These are phyloP conservation scores for Vollenhovia emeryi DNA, from an alignment of 1,140 invertebrate species.

Conservation along the genomic window DNA sequence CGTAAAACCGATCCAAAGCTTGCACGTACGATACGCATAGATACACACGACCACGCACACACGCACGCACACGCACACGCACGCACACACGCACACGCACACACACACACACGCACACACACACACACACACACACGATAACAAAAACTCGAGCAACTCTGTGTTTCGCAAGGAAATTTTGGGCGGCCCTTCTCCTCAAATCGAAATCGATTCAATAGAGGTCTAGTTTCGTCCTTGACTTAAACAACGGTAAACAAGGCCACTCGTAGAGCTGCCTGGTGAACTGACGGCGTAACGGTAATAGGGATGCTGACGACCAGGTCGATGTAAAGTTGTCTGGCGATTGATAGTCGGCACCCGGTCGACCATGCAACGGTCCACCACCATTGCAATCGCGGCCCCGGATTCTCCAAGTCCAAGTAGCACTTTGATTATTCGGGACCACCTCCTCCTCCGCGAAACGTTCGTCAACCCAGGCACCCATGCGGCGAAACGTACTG, in stretches of 20 bases:
- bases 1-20: not conserved
- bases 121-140: conserved; percentile 4
- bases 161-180: not conserved
- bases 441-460: conserved; percentile 81
- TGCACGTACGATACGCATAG: not conserved
- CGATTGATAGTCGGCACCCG: conserved; percentile 54
- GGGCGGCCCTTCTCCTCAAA: not conserved
- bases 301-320: conserved; percentile 65
- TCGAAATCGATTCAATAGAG: conserved; percentile 64
- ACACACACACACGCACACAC: not conserved
- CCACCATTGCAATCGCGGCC: conserved; percentile 73
- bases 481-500: conserved; percentile 83
- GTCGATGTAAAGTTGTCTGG: conserved; percentile 65
- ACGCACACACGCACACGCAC: not conserved
- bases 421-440: conserved; percentile 69
- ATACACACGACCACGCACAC: not conserved
- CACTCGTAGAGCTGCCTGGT: conserved; percentile 82
- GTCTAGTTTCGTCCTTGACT: conserved; percentile 84
- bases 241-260: conserved; percentile 81
- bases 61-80: not conserved
- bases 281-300: conserved; percentile 81
- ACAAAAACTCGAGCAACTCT: conserved; percentile 21
- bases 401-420: conserved; percentile 73
- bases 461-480: conserved; percentile 84
- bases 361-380: conserved; percentile 56